These are phyloP conservation scores for Lasius fuliginosus DNA, from an alignment of 2,888 invertebrate species.

Conservation along the genomic window DNA sequence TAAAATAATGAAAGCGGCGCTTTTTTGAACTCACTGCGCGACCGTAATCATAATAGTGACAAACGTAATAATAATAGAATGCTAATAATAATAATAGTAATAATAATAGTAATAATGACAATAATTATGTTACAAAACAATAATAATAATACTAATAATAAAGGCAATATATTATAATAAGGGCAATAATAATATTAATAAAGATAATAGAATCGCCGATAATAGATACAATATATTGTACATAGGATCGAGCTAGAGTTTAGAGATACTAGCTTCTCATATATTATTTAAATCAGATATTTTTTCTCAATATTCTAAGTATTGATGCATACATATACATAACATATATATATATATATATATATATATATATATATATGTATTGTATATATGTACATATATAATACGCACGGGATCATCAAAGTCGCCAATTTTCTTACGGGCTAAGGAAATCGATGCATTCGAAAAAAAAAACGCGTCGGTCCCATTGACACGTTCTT, in stretches of 20 bases:
- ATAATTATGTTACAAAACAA: conserved; percentile 75
- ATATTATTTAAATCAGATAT: conserved; percentile 66
- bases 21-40: conserved; percentile 73
- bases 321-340: conserved; percentile 59
- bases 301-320: conserved; percentile 58
- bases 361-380: conserved; percentile 68
- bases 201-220: conserved; percentile 76
- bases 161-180: conserved; percentile 68
- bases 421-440: conserved; percentile 50
- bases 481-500: conserved; percentile 48
- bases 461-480: conserved; percentile 40
- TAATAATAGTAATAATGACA: conserved; percentile 76
- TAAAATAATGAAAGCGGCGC: conserved; percentile 79
- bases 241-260: conserved; percentile 81
- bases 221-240: conserved; percentile 84
- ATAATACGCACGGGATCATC: conserved; percentile 64
- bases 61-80: conserved; percentile 70
- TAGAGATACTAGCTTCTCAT: conserved; percentile 72
- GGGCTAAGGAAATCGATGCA: conserved; percentile 37
- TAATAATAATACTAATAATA: conserved; percentile 74
- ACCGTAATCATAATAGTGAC: conserved; percentile 74
- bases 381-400: neutral
- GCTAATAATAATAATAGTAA: conserved; percentile 73
- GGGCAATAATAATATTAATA: conserved; percentile 70
- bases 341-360: neutral